These are phyloP conservation scores for Sinella curviseta DNA, from an alignment of 1,140 invertebrate species.

Conservation along the genomic window DNA sequence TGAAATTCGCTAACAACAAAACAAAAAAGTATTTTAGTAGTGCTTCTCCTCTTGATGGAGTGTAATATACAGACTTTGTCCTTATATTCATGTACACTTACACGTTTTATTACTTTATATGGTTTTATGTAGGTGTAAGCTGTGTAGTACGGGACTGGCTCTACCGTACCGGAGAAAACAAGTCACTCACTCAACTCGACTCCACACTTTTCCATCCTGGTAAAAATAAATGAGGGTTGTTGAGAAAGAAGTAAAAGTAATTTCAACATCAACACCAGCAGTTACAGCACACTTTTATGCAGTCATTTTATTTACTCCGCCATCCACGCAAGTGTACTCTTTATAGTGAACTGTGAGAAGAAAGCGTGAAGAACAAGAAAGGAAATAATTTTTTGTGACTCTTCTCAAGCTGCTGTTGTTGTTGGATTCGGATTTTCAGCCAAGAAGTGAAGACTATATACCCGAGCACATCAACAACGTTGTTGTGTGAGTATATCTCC, in stretches of 20 bases:
- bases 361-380: background rate
- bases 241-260: conserved; percentile 8
- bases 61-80: too few species aligned
- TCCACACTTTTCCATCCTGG: too few species aligned
- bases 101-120: too few species aligned
- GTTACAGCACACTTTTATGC: conserved; percentile 21
- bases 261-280: conserved; percentile 3
- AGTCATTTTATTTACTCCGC: conserved; percentile 4
- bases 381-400: background rate
- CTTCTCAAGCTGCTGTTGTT: too few species aligned
- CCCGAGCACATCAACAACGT: background rate
- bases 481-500: background rate
- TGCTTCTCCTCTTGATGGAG: too few species aligned
- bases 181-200: too few species aligned
- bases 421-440: background rate
- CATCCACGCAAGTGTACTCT: background rate
- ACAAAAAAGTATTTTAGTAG: too few species aligned
- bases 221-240: conserved; percentile 8
- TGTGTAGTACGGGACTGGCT: background rate
- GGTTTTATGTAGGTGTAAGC: too few species aligned
- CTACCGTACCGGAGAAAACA: too few species aligned
- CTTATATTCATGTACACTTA: too few species aligned
- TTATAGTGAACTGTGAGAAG: too few species aligned
- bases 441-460: background rate
- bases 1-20: too few species aligned